Percentiles rank a stretch among this genome's conserved stretches.
Conservation (phyloP, 2,797 vertebrate species). For the Sternarchorhynchus goeldii region DNA sequence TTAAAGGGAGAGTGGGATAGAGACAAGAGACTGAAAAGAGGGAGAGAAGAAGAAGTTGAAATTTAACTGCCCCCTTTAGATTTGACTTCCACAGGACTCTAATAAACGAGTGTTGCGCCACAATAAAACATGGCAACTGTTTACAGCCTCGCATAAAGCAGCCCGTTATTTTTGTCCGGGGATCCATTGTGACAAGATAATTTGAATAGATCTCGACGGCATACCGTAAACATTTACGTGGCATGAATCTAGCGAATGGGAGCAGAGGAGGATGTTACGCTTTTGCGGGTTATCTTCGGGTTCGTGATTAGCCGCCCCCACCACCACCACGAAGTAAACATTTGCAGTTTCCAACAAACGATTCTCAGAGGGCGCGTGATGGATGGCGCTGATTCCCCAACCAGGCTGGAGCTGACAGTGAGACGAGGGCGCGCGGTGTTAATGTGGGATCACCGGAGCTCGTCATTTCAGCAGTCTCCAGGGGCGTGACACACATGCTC, state of each 20-base stretch:
- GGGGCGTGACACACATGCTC: slow-evolving; percentile 72
- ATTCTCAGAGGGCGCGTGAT: slow-evolving; percentile 33
- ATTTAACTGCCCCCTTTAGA: slow-evolving; percentile 71
- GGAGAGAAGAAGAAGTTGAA: slow-evolving; percentile 53
- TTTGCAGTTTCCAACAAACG: slow-evolving; percentile 28
- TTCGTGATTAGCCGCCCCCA: slow-evolving; percentile 19
- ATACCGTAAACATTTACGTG: slow-evolving; percentile 79
- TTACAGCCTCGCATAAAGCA: slow-evolving; percentile 77
- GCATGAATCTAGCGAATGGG: slow-evolving; percentile 74
- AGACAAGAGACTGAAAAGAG: neutral
- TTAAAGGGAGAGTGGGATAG: slow-evolving; percentile 35
- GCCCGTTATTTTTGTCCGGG: slow-evolving; percentile 77
- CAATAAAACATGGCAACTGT: slow-evolving; percentile 73
- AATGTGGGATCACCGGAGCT: slow-evolving; percentile 75
- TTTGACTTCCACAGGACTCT: slow-evolving; percentile 71
- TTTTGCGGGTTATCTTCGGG: neutral
- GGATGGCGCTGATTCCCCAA: slow-evolving; percentile 64
- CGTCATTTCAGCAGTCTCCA: slow-evolving; percentile 66
- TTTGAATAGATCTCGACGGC: slow-evolving; percentile 80
- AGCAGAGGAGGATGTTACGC: slow-evolving; percentile 14
- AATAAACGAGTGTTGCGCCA: slow-evolving; percentile 75
- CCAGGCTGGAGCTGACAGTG: slow-evolving; percentile 66
- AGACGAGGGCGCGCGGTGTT: slow-evolving; percentile 72
- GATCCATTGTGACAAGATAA: slow-evolving; percentile 80
- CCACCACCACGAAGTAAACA: slow-evolving; percentile 15